Evolutionary conservation across 2,113 vertebrate genomes (phyloP), one percentile per base, ranked within the genome.

Genomic region (Hemicordylus capensis): DNA sequence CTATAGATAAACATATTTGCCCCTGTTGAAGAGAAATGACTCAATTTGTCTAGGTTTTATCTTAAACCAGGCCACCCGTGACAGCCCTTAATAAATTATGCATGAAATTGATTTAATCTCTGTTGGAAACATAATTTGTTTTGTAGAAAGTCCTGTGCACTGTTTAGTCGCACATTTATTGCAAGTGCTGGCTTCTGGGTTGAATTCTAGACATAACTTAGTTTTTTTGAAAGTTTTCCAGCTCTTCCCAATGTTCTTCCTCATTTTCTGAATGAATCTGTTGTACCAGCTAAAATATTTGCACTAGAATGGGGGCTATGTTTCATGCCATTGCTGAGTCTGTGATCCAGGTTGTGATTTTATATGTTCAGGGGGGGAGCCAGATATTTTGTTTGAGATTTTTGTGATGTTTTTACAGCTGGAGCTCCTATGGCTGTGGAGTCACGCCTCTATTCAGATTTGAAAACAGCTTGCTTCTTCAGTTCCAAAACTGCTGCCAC

Each of bases 61-160:
- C 73, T 94, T 85, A 80, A 34, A 90, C 86, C 56, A 93, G 89
- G 80, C 76, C 84, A 93, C 86, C 89, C 0, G 0, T 93, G 89
- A 93, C 78, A 90, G 79, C 42, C 84, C 70, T 61, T 94, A 94
- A 95, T 92, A 95, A 95, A 95, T 82, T 93, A 91, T 92, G 89
- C 92, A 93, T 95, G 88, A 95, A 94, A 94, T 93, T 94, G 92
- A 92, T 94, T 95, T 95, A 91, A 93, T 92, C 88, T 94, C 34
- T 92, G 91, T 51, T 86, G 87, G 69, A 93, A 78, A 81, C 69
- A 86, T 90, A 91, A 95, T 93, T 95, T 94, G 84, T 93, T 86
- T 88, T 85, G 51, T 61, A 87, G 67, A 89, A 81, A 59, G 37
- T 83, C 89, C 34, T 76, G 2, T 83, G 56, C 87, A 44, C 67